phyloP scores from a whole-genome alignment of 2,113 vertebrate genomes.

The Eulemur rufifrons region DNA sequence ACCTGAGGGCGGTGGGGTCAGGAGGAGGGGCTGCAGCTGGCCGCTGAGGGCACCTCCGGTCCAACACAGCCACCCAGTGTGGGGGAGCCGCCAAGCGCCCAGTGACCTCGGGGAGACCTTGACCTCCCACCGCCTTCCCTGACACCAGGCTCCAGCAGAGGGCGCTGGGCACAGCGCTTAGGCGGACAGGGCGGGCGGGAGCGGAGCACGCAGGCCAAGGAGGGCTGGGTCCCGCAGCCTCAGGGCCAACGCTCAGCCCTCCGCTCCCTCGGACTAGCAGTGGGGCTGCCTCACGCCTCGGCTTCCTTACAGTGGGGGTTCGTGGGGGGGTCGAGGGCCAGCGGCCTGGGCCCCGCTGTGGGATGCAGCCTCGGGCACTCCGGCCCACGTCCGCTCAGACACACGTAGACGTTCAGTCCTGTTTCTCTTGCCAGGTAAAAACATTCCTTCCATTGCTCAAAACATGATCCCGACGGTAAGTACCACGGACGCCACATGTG shows the following conservation, averaged over 20 bases:
- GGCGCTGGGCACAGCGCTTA: not conserved
- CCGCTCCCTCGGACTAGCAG: accelerated
- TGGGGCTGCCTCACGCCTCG: not conserved
- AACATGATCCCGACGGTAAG: constrained; percentile 58
- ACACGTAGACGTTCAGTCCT: accelerated
- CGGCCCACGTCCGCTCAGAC: not conserved
- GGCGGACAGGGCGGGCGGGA: not conserved
- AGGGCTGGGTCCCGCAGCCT: not conserved
- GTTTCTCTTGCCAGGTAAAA: constrained; percentile 19
- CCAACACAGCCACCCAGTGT: accelerated
- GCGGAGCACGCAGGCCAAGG: accelerated
- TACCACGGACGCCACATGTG: not conserved
- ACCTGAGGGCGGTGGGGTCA: not conserved
- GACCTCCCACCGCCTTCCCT: accelerated
- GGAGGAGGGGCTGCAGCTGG: not conserved
- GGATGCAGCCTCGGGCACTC: not conserved
- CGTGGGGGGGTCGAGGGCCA: not conserved
- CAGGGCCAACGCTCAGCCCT: not conserved
- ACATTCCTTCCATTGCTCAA: constrained; percentile 47
- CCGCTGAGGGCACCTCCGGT: not conserved
- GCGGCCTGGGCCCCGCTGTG: not conserved
- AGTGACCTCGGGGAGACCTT: not conserved
- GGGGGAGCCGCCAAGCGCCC: not conserved
- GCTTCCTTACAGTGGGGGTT: not conserved
- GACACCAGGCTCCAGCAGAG: not conserved